A percentile compares a stretch with the other conserved stretches of the same genome.
These are phyloP conservation scores for Melinopterus prodromus DNA, from an alignment of 2,888 invertebrate species.

Conservation along the genomic window DNA sequence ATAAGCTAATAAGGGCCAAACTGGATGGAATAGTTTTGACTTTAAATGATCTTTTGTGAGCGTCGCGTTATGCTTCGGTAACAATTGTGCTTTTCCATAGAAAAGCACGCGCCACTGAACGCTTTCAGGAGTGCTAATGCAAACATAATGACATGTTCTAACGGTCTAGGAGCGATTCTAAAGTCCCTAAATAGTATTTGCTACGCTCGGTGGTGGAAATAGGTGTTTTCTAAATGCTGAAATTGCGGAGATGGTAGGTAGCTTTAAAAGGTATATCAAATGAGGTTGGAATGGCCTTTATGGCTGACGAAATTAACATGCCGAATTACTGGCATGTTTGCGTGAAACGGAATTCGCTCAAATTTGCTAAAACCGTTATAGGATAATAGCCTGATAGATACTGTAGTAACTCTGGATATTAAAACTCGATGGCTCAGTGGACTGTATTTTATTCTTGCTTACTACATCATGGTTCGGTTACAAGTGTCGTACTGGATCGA, in stretches of 20 bases:
- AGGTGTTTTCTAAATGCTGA: background rate
- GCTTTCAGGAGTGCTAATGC: slow-evolving; percentile 13
- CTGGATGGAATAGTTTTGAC: background rate
- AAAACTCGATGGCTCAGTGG: too few species aligned
- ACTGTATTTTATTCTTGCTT: too few species aligned
- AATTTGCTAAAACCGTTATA: too few species aligned
- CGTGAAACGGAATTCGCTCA: too few species aligned
- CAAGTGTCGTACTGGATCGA: too few species aligned
- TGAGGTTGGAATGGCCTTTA: too few species aligned
- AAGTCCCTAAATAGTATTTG: background rate
- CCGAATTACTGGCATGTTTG: too few species aligned
- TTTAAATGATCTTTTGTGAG: background rate
- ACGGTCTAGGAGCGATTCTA: background rate
- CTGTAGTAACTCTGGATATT: too few species aligned
- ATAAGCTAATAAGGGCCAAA: background rate
- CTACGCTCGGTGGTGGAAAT: background rate
- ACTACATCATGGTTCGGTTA: too few species aligned
- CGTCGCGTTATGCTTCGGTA: slow-evolving; percentile 5
- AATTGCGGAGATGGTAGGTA: background rate
- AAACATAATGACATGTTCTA: slow-evolving; percentile 21
- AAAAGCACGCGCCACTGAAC: background rate
- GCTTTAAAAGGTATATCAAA: too few species aligned
- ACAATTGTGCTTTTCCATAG: slow-evolving; percentile 9
- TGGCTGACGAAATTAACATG: too few species aligned
- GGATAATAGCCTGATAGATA: too few species aligned